Evolutionary conservation across 1,140 invertebrate species (phyloP), one percentile per base, ranked within the genome.

Genomic region (Batillaria attramentaria): DNA sequence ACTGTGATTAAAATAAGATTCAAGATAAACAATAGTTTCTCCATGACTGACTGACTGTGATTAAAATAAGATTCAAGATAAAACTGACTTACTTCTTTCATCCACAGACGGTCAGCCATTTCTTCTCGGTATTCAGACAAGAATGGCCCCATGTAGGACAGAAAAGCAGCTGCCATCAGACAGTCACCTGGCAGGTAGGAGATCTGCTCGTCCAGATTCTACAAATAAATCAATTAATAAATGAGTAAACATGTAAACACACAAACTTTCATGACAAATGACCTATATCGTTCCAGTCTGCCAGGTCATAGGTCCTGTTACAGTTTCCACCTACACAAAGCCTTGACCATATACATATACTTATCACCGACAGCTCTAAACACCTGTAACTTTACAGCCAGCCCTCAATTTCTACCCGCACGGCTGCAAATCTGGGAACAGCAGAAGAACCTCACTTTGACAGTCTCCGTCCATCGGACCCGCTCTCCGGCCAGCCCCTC

Each of bases 141-240:
- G 86, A 99, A 99, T 0, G 97, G 97, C 0, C 97, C 97, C 86
- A 96, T 96, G 87, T 99, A 99, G 0, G 97, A 98, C 4, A 99
- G 92, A 90, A 99, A 99, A 35, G 96, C 97, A 1, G 97, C 98
- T 0, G 96, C 96, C 37, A 98, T 88, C 1, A 99, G 92, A 20
- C 98, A 97, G 92, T 99, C 97, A 6, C 97, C 97, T 0, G 98
- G 97, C 28, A 99, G 92, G 65, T 85, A 81, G 37, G 87, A 82
- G n/a, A 91, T 91, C 85, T 92, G 91, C 33, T 87, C 79, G 72
- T 91, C 86, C 79, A 92, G 92, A 20, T 79, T 78, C 82, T 91
- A 90, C 79, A 89, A 57, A 57, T 35, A 74, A 37, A 54, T 10
- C 13, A 50, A 8, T 35, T n/a, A n/a, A n/a, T n/a, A n/a, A n/a